phyloP scores from a whole-genome alignment of 2,888 invertebrate species.

The Pyrrhia umbra region DNA sequence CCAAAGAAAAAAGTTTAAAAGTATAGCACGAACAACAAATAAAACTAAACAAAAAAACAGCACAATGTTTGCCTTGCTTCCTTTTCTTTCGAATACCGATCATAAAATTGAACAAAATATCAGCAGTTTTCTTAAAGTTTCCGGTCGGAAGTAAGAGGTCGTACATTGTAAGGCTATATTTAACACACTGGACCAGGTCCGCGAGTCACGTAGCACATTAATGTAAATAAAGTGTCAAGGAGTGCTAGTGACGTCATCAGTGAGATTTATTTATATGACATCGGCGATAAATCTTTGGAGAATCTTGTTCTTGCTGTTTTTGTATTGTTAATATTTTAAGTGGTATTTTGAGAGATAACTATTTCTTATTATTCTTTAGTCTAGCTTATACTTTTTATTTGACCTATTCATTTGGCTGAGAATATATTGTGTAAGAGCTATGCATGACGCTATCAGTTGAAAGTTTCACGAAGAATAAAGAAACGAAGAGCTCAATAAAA shows the following conservation, averaged over 20 bases:
- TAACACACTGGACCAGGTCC: conserved; percentile 35
- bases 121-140: conserved; percentile 39
- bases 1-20: no score
- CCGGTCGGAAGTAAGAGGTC: conserved; percentile 60
- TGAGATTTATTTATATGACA: conserved; percentile 35
- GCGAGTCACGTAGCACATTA: conserved; percentile 29
- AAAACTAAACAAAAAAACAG: background rate
- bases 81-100: background rate
- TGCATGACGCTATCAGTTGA: background rate
- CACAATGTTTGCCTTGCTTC: background rate
- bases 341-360: conserved; percentile 18
- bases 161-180: conserved; percentile 43
- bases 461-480: background rate
- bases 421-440: background rate
- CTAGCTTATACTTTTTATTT: conserved; percentile 18
- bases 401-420: conserved; percentile 5
- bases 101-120: conserved; percentile 29
- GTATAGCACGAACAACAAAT: no score
- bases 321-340: conserved; percentile 11
- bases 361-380: conserved; percentile 11
- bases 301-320: conserved; percentile 26
- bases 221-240: conserved; percentile 49
- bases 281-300: conserved; percentile 31
- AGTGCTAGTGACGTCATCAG: conserved; percentile 39
- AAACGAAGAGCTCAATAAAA: no score